These are phyloP conservation scores for Macrotis lagotis DNA, from an alignment of 2,113 vertebrate species.

Conservation along the genomic window DNA sequence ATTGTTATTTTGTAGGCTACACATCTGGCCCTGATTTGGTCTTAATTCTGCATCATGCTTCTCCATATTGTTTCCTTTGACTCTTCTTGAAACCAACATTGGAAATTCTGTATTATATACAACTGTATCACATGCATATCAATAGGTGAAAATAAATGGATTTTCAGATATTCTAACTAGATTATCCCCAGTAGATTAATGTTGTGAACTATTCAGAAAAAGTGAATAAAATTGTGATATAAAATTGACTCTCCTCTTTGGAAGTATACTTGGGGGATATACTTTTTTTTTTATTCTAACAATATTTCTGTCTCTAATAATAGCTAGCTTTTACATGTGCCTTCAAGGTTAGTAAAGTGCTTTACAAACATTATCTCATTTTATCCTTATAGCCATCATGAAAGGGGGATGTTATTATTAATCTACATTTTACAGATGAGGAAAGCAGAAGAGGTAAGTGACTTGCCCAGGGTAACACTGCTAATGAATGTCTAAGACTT, in stretches of 20 bases:
- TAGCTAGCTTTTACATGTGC: not conserved
- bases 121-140: constrained; percentile 86
- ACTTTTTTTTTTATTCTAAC: constrained; percentile 58
- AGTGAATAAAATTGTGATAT: constrained; percentile 85
- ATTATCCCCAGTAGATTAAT: constrained; percentile 81
- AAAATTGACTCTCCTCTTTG: constrained; percentile 75
- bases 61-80: constrained; percentile 75
- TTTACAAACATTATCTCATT: not conserved
- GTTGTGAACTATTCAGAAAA: constrained; percentile 82
- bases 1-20: constrained; percentile 78
- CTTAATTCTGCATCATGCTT: constrained; percentile 77
- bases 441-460: not conserved
- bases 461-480: not conserved
- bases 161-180: constrained; percentile 83
- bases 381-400: not conserved
- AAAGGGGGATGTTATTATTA: not conserved
- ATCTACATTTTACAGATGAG: not conserved
- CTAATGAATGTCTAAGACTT: not conserved
- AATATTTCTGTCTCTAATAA: constrained; percentile 6
- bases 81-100: constrained; percentile 78
- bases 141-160: constrained; percentile 86
- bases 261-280: constrained; percentile 53
- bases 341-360: not conserved
- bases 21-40: constrained; percentile 74
- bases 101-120: constrained; percentile 85